Evolutionary conservation across 2,888 invertebrate species (phyloP).

Genomic region (Nemapogon koenigi): DNA sequence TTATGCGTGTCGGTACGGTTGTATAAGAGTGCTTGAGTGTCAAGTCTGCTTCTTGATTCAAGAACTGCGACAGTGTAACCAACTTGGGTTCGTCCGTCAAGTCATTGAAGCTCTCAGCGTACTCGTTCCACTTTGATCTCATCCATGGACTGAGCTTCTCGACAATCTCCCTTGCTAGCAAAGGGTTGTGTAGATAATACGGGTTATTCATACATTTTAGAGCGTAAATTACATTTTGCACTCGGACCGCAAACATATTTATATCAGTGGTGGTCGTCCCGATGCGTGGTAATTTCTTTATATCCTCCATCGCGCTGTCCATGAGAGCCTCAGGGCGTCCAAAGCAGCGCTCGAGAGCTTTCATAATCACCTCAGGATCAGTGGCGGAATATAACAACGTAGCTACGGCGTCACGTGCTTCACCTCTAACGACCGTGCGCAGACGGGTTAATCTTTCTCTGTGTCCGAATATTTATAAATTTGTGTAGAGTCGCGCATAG

Average conservation of each 20-base stretch:
- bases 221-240: constrained; percentile 2
- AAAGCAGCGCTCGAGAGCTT: constrained; percentile 17
- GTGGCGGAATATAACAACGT: constrained; percentile 12
- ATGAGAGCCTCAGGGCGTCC: constrained; percentile 18
- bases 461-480: not conserved
- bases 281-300: constrained; percentile 15
- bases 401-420: not conserved
- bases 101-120: not conserved
- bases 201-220: not conserved
- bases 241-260: constrained; percentile 14
- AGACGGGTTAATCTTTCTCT: not conserved
- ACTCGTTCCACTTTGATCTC: not conserved
- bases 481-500: not conserved
- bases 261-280: constrained; percentile 14
- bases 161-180: not conserved
- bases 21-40: not conserved
- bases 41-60: too few relatives aligned
- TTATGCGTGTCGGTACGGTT: not conserved
- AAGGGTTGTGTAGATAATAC: constrained; percentile 3
- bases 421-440: not conserved
- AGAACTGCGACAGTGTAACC: too few relatives aligned
- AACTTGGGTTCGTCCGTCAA: not conserved
- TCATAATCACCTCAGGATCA: constrained; percentile 15
- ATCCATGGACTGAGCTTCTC: constrained; percentile 4
- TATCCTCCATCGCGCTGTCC: constrained; percentile 11